Evolutionary conservation across 2,797 vertebrate species (phyloP).

Genomic region (Mormyrops boulengeri): DNA sequence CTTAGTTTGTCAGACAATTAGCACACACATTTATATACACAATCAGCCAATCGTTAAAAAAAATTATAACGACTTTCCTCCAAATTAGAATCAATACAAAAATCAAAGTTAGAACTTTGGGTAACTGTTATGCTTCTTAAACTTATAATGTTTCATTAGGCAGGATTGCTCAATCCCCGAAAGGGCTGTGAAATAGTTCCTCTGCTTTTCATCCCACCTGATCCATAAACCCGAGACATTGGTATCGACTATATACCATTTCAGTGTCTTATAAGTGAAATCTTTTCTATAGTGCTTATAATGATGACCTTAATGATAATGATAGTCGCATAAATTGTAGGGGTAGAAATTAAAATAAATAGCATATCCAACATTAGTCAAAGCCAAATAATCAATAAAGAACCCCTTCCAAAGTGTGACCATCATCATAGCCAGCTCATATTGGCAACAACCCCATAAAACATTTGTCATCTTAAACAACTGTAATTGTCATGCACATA

Average conservation of each 20-base stretch:
- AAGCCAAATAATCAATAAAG: background rate
- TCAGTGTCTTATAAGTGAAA: background rate
- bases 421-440: background rate
- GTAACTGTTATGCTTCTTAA: background rate
- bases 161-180: background rate
- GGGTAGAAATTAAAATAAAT: background rate
- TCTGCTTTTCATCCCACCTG: background rate
- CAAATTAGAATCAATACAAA: background rate
- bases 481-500: background rate
- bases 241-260: background rate
- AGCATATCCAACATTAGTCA: background rate
- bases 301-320: background rate
- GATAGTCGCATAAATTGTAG: background rate
- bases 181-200: background rate
- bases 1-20: background rate
- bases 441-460: background rate
- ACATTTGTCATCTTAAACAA: background rate
- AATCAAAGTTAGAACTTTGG: background rate
- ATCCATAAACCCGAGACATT: background rate
- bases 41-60: background rate
- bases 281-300: background rate
- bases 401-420: background rate
- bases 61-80: background rate
- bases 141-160: background rate
- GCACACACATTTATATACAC: background rate